phyloP scores from a whole-genome alignment of 2,797 vertebrate genomes.

The Catostomus latipinnis region DNA sequence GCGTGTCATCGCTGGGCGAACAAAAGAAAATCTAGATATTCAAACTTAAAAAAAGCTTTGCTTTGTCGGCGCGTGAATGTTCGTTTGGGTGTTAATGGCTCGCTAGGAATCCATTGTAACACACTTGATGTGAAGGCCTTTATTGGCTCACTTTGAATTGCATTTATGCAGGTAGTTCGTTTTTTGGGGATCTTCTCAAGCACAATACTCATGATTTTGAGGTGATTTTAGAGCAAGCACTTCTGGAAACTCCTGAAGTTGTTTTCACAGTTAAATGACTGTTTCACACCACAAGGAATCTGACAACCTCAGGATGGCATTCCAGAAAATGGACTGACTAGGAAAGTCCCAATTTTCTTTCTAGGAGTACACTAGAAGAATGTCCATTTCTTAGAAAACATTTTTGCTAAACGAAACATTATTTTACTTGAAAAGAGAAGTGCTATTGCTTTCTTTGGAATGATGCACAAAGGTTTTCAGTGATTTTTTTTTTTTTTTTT shows the following conservation, averaged over 20 bases:
- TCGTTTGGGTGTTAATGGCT: too few species aligned
- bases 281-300: not conserved
- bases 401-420: not conserved
- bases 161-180: not conserved
- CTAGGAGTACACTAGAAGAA: conserved; percentile 15
- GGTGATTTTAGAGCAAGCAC: not conserved
- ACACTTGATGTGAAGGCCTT: too few species aligned
- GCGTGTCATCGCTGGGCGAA: too few species aligned
- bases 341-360: not conserved
- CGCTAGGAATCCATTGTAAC: too few species aligned
- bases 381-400: not conserved
- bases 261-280: conserved; percentile 9
- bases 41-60: too few species aligned
- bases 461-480: not conserved
- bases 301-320: conserved; percentile 2
- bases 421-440: not conserved
- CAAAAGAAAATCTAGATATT: too few species aligned
- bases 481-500: not conserved
- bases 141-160: not conserved
- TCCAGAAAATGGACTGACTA: conserved; percentile 8
- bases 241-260: not conserved
- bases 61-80: too few species aligned
- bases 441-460: not conserved
- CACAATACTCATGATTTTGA: not conserved
- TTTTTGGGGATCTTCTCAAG: not conserved